Evolutionary conservation across 2,797 vertebrate species (phyloP).

Genomic region (Tachyglossus aculeatus): DNA sequence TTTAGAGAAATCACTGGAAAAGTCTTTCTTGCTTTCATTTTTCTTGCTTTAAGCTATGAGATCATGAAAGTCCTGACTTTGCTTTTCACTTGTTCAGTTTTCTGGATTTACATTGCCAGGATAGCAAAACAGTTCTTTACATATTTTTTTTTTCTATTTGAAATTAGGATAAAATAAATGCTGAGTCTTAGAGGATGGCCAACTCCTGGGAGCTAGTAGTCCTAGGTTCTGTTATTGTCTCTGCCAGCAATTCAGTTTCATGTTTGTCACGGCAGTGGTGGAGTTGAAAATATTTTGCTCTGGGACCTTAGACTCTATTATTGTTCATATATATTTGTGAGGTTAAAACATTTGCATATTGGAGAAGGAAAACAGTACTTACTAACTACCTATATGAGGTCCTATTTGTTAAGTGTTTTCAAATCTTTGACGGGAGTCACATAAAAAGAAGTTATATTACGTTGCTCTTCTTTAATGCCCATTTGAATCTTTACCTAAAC

Average conservation of each 20-base stretch:
- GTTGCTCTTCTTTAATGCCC: rapidly evolving
- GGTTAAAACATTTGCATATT: not conserved
- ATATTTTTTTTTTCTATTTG: no score
- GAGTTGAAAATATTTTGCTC: not conserved
- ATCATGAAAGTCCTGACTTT: no score
- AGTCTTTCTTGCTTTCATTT: no score
- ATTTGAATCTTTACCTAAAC: not conserved
- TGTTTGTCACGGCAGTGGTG: not conserved
- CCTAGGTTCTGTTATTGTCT: not conserved
- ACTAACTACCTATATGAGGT: not conserved
- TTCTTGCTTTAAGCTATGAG: no score
- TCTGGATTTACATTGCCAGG: no score
- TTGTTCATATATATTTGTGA: no score
- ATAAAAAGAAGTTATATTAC: rapidly evolving
- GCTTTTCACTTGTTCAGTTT: no score
- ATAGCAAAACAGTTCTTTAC: no score
- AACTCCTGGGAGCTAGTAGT: not conserved
- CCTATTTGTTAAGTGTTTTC: not conserved
- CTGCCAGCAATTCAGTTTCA: not conserved
- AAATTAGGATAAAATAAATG: not conserved
- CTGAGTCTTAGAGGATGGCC: not conserved
- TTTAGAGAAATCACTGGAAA: no score
- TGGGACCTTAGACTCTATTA: not conserved
- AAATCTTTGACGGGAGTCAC: not conserved
- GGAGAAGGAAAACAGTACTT: no score